phyloP scores from a whole-genome alignment of 2,888 invertebrate genomes.

The Sipha maydis region DNA sequence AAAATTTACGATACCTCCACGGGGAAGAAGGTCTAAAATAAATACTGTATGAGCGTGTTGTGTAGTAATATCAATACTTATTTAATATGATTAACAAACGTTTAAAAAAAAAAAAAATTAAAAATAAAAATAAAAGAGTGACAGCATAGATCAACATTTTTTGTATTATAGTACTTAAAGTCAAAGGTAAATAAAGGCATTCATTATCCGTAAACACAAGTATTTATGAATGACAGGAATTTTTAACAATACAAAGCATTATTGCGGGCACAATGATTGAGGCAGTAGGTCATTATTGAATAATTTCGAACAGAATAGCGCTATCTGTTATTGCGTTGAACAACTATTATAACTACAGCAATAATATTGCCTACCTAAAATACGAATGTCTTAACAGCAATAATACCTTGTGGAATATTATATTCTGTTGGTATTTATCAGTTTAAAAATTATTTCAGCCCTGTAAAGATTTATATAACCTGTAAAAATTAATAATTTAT shows the following conservation, averaged over 20 bases:
- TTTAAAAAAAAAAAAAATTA: no score
- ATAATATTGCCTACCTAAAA: background rate
- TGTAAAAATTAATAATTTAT: no score
- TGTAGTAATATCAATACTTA: no score
- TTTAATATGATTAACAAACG: no score
- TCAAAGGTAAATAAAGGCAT: background rate
- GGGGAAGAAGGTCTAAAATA: no score
- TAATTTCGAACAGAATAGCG: constrained; percentile 29
- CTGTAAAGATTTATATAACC: no score
- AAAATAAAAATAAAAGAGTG: background rate
- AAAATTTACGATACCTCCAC: no score
- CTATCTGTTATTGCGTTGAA: background rate
- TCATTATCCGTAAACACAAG: constrained; percentile 3
- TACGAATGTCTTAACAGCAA: no score
- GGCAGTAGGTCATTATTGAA: constrained; percentile 15
- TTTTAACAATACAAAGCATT: background rate
- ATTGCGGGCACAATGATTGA: background rate
- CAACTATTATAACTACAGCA: background rate
- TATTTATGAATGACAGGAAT: background rate
- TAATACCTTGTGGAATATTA: no score
- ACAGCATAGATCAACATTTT: background rate
- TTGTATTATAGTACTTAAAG: background rate
- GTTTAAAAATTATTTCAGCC: no score
- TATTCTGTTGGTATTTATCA: no score
- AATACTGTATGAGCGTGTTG: no score